Evolutionary conservation across 2,888 invertebrate genomes (phyloP), one percentile per base, ranked within the genome.

Genomic region (Micoletzkya japonica): DNA sequence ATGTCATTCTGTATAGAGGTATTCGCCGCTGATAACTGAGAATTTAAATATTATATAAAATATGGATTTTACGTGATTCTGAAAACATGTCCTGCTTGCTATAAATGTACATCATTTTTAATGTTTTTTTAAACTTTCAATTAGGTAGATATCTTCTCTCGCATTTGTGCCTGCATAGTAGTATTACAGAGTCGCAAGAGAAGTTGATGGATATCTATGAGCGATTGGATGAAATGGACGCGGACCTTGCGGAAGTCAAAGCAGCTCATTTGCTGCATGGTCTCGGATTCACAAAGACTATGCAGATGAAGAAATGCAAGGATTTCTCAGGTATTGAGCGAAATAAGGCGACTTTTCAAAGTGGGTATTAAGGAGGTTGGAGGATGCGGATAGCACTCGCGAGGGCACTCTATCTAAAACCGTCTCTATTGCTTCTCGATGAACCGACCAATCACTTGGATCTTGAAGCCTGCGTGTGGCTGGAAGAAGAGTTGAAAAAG

Each of bases 401-500:
- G 4, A 82, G 89, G 63, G 89, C 89, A 4, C 84, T 89, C 36
- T 89, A 86, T 78, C 86, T 90, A 57, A 87, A 88, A 75, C 90
- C 90, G 0, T 87, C 89, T 70, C 81, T 90, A 66, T 83, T 90
- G 36, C 83, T 90, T 63, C 85, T 90, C 70, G 90, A 90, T 82
- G 90, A 90, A 80, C 90, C 90, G 0, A 89, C 88, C 10, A 89
- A 89, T 75, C 89, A 89, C 82, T 81, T 90, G 54, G 87, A 90
- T 90, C 89, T 99, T 80, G 95, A 98, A 86, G 97, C 98, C 71
- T 98, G 97, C 86, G 97, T 98, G 58, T 99, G 98, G 98, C 90
- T 99, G 70, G 98, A 99, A 87, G 94, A 95, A 86, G 97, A 98
- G 88, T 89, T 98, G 56, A 94, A 94, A 88, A 91, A 91, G 89